A percentile compares a stretch with the other conserved stretches of the same genome.
These are phyloP conservation scores for Pterostichus madidus DNA, from an alignment of 2,888 invertebrate species.

Conservation along the genomic window DNA sequence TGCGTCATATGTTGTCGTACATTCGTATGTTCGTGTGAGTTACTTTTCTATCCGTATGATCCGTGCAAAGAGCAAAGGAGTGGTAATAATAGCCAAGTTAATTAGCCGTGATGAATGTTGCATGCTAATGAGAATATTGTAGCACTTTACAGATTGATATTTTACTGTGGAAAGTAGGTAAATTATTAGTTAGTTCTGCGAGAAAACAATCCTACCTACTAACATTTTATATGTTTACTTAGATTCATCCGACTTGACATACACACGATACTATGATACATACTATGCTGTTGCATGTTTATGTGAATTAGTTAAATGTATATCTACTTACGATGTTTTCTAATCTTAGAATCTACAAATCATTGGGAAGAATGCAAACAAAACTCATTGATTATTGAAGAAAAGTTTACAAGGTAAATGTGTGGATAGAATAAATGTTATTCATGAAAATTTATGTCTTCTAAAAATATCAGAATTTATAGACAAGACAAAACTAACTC, in stretches of 20 bases:
- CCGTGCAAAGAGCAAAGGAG: constrained; percentile 1
- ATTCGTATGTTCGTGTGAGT: not conserved
- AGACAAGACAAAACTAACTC: too few species aligned
- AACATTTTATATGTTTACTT: constrained; percentile 22
- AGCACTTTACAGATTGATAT: constrained; percentile 32
- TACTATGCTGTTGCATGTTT: not conserved
- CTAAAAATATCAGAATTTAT: too few species aligned
- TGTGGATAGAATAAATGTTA: too few species aligned
- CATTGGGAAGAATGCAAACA: not conserved
- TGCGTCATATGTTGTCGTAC: too few species aligned
- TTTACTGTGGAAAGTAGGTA: constrained; percentile 39
- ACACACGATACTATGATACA: not conserved
- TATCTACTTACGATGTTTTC: not conserved
- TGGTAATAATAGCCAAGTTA: constrained; percentile 38
- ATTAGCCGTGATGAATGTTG: constrained; percentile 40
- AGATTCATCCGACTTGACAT: not conserved
- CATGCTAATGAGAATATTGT: constrained; percentile 42
- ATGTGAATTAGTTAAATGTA: not conserved
- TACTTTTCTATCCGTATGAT: not conserved
- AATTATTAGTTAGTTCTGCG: constrained; percentile 24
- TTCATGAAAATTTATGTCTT: too few species aligned
- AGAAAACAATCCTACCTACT: constrained; percentile 12
- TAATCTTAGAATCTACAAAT: not conserved
- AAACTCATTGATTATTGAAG: not conserved
- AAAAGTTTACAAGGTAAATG: not conserved